Base-by-base conservation (phyloP, 2,113 vertebrate genomes). In the Saguinus midas region DNA sequence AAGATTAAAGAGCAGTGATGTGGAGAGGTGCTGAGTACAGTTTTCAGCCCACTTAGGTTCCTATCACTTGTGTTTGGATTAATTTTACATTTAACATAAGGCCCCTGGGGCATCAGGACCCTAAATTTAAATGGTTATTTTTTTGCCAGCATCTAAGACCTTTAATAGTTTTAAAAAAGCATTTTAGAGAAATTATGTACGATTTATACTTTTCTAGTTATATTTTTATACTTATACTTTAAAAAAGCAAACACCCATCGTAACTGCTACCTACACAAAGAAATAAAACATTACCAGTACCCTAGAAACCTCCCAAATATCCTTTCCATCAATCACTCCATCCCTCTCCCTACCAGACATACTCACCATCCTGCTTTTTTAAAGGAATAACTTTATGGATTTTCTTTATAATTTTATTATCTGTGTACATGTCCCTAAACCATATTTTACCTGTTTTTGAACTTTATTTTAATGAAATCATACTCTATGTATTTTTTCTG, bases 191-290 rank as follows among this genome's bases (percentile, higher is more conserved):
- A 81, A 81, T 81, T 66, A 87, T 81, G 12, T 75, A 45, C 43
- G 27, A 64, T 82, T 81, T 87, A 35, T 81, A 61, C 80, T 96
- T 93, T 90, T 85, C 20, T 61, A 85, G n/a, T 79, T 90, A 45
- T 64, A 80, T 85, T 90, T 93, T 73, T 48, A 21, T 55, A 80
- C 48, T 94, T 52, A 64, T 48, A 23, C 13, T 85, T 96, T 81
- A 57, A 66, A 66, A 48, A 91, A 75, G 43, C n/a, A 90, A 81
- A 68, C 37, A 87, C 32, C 29, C 55, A 40, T 66, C 21, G 81
- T 96, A 86, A 45, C 55, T 68, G 61, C 25, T 57, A 93, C 17
- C 45, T 25, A 37, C 43, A 85, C 50, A 93, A 79, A 43, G 61
- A 85, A 79, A 75, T 23, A 57, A 73, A 87, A 75, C 45, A 87